Conservation (phyloP, 2,888 invertebrate species). For the Plebejus anna region DNA sequence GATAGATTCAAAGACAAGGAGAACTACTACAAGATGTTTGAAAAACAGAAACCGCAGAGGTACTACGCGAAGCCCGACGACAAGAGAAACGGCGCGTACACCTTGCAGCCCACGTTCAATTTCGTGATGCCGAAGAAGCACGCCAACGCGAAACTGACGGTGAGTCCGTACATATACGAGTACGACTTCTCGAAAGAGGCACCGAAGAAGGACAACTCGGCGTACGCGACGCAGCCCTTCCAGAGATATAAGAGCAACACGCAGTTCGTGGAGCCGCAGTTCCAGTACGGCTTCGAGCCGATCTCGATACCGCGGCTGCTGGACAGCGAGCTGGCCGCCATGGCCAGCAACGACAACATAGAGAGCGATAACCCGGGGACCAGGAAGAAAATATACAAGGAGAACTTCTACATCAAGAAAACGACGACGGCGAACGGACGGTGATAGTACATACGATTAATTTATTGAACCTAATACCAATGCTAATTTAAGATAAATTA, state of each 20-base stretch:
- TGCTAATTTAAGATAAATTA: conserved; percentile 39
- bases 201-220: conserved; percentile 37
- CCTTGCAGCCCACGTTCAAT: conserved; percentile 47
- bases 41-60: conserved; percentile 58
- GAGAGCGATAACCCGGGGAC: conserved; percentile 64
- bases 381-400: conserved; percentile 69
- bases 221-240: conserved; percentile 40
- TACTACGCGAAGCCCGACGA: conserved; percentile 45
- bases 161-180: conserved; percentile 52
- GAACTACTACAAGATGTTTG: conserved; percentile 62
- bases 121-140: conserved; percentile 50
- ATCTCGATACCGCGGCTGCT: conserved; percentile 58
- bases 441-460: conserved; percentile 56
- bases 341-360: conserved; percentile 64
- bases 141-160: conserved; percentile 53
- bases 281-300: conserved; percentile 74
- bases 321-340: conserved; percentile 67
- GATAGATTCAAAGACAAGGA: conserved; percentile 59
- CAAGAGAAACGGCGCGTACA: conserved; percentile 52
- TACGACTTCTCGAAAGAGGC: conserved; percentile 57
- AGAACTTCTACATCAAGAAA: conserved; percentile 73
- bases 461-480: conserved; percentile 49
- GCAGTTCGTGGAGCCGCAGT: conserved; percentile 70
- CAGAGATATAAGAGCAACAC: conserved; percentile 55
- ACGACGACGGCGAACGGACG: conserved; percentile 62